These are phyloP conservation scores for Pachyrhynchus sulphureomaculatus DNA, from an alignment of 1,140 invertebrate species.

Conservation along the genomic window DNA sequence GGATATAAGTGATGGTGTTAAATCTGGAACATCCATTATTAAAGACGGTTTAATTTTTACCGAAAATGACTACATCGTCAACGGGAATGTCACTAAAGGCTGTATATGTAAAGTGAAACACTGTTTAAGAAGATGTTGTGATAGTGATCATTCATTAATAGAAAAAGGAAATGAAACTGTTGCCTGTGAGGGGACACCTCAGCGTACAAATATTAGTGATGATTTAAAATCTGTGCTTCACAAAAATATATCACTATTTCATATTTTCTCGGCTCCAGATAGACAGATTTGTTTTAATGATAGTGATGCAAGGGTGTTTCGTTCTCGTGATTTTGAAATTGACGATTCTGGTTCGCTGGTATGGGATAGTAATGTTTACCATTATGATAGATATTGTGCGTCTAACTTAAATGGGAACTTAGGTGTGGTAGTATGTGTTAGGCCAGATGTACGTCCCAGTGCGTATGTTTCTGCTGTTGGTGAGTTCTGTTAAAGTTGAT, in stretches of 20 bases:
- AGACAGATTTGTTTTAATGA: background rate
- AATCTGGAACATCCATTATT: conserved; percentile 19
- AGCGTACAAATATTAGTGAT: no score
- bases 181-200: no score
- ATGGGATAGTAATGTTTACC: background rate
- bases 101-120: conserved; percentile 30
- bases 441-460: background rate
- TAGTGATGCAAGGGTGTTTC: no score
- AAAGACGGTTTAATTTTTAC: conserved; percentile 27
- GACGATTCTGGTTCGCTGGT: background rate
- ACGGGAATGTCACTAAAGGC: conserved; percentile 11
- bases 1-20: conserved; percentile 28
- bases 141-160: background rate
- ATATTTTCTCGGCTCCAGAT: background rate
- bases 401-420: background rate
- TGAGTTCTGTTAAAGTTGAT: no score
- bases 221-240: background rate
- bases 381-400: background rate
- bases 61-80: conserved; percentile 19
- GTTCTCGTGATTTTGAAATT: no score
- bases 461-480: no score
- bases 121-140: conserved; percentile 36
- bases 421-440: background rate
- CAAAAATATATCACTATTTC: background rate
- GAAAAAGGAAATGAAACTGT: no score